Conservation (phyloP, 2,888 invertebrate genomes). For the Lamellibrachia columna region DNA sequence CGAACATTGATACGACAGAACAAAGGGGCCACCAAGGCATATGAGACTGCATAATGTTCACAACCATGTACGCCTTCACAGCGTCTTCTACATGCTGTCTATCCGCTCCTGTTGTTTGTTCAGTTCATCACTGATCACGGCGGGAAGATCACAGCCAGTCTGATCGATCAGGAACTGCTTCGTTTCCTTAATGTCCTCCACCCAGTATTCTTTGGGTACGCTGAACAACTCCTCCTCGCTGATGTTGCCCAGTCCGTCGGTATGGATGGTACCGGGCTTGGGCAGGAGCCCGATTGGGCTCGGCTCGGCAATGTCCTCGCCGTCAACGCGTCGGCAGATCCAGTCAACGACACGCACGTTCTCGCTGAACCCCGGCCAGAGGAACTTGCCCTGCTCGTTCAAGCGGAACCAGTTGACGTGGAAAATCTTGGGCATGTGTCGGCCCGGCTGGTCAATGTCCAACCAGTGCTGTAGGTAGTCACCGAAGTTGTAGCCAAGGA, state of each 20-base stretch:
- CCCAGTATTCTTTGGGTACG: conserved; percentile 90
- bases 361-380: conserved; percentile 54
- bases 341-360: conserved; percentile 52
- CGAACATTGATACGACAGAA: background rate
- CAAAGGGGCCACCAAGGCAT: background rate
- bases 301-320: conserved; percentile 73
- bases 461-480: conserved; percentile 52
- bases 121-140: conserved; percentile 77
- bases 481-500: conserved; percentile 58
- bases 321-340: conserved; percentile 46
- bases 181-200: conserved; percentile 79
- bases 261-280: conserved; percentile 33
- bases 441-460: conserved; percentile 40
- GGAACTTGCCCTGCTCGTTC: conserved; percentile 41
- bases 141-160: conserved; percentile 85
- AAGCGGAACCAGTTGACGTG: conserved; percentile 55
- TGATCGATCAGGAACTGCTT: conserved; percentile 89
- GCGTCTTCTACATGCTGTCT: background rate
- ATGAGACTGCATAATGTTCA: background rate
- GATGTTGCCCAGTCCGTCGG: conserved; percentile 1
- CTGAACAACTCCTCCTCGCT: conserved; percentile 79
- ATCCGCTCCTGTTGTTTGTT: conserved; percentile 22
- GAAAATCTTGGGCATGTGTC: conserved; percentile 49
- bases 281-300: conserved; percentile 46
- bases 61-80: background rate